Evolutionary conservation across 2,113 vertebrate species (phyloP), one percentile per base, ranked within the genome.

Genomic region (Acrocephalus arundinaceus): DNA sequence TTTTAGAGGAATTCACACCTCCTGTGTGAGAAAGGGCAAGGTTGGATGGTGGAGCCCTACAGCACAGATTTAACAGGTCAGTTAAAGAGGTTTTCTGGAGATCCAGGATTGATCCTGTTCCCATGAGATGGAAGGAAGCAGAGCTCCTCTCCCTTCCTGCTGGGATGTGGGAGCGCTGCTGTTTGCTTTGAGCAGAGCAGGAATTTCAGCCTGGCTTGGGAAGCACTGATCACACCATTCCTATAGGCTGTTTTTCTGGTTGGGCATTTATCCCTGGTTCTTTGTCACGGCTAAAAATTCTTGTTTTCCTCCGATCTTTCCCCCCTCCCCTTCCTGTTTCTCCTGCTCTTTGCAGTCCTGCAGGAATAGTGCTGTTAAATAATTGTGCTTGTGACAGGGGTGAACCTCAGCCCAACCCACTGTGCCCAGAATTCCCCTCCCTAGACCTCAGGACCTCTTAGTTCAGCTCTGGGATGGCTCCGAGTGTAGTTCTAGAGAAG

Each of bases 391-490:
- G 35, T 94, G 88, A 80, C 73, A 89, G 86, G 45, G 46, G 46
- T 43, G 70, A 96, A 80, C 46, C 63, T 94, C 67, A 91, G 57
- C 57, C 52, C 81, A 78, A 54, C 45, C 73, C 67, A 30, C n/a
- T 6, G 7, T 12, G 43, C 51, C 92, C 91, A 92, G 73, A 94
- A 86, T 91, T 96, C 87, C 81, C 72, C 54, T 91, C 55, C 85
- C 25, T 59, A 51, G 71, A 95, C 77, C 94, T 96, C 90, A 87
- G 55, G 77, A 97, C 81, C 87, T 85, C 77, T 87, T 39, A 82
- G 43, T 91, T 95, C 79, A 93, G 55, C 51, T 48, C 88, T 83
- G 84, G 66, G 90, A 93, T 82, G 70, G 43, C 80, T 97, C 35
- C 0, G 15, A 85, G 59, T 85, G 55, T 31, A 33, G 77, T 46